Evolutionary conservation across 2,888 invertebrate genomes (phyloP), one percentile per base, ranked within the genome.

Genomic region (Eupithecia tripunctaria): DNA sequence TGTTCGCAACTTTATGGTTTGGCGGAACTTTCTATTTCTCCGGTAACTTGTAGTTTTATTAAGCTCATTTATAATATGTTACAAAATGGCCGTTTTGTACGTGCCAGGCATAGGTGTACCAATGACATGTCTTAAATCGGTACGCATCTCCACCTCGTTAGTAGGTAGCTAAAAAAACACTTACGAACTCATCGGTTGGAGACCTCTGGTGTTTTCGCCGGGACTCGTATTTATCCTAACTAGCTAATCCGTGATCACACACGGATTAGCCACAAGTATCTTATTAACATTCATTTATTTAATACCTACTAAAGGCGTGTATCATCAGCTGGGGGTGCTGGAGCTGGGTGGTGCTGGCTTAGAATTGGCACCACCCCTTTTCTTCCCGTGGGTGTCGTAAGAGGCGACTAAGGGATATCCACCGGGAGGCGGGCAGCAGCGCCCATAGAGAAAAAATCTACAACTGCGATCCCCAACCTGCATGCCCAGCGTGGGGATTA

Each of bases 1-100:
- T 76, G 73, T 75, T 76, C 51, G 25, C 68, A 68, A 74, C 74
- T 74, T 71, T 73, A 70, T 73, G 70, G 59, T 56, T 51, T 67
- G 68, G 70, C 69, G 64, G 73, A 70, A 70, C 73, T 66, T 74
- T 71, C 66, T 59, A 71, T 76, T 76, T 76, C 70, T 27, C 21
- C 43, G 56, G 56, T 59, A 64, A 66, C 56, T 47, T 43, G 47
- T 27, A 64, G 63, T 25, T 69, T 47, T 56, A 68, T 68, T 6
- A 62, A 62, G 62, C 47, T 62, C 25, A 64, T 64, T 38, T 64
- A 38, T 64, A 64, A 41, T 63, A 36, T 63, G 36, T 36, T 36
- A n/a, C 32, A 18, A 63, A 21, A 32, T 36, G 18, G 18, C 18
- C n/a, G 36, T 32, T 36, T 56, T 25, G 56, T 56, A 56, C 10